phyloP scores from a whole-genome alignment of 2,797 vertebrate genomes.

The Orestias chungarensis region DNA sequence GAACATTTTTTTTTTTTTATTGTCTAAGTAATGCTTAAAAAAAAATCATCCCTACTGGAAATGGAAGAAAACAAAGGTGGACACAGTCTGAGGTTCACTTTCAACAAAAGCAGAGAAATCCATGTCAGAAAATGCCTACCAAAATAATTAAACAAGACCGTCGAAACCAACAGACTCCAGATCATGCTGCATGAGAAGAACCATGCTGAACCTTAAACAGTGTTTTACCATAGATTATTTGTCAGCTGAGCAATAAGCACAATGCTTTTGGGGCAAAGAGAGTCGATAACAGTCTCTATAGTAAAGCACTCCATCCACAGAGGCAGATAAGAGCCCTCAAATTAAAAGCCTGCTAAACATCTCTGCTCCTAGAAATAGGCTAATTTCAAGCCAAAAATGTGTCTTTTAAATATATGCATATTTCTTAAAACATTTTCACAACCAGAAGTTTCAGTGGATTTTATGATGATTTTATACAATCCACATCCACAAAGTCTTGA shows the following conservation, averaged over 20 bases:
- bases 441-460: neutral
- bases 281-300: constrained; percentile 48
- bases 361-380: constrained; percentile 20
- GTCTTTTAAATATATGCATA: neutral
- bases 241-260: constrained; percentile 55
- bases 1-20: neutral
- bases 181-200: constrained; percentile 3
- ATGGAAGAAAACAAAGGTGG: neutral
- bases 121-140: constrained; percentile 4
- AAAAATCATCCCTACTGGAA: constrained; percentile 1
- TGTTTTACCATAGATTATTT: constrained; percentile 44
- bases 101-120: neutral
- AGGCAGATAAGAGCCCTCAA: constrained; percentile 46
- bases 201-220: constrained; percentile 7
- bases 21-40: neutral
- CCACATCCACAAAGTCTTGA: neutral
- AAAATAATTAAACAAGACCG: constrained; percentile 3
- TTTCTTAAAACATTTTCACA: neutral
- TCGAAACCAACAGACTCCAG: constrained; percentile 7
- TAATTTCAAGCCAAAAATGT: neutral
- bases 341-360: constrained; percentile 38
- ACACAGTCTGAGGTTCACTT: neutral
- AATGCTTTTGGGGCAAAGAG: constrained; percentile 48
- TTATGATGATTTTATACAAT: neutral
- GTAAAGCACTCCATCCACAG: constrained; percentile 38